These are phyloP conservation scores for Episyrphus balteatus DNA, from an alignment of 1,140 invertebrate species.

Conservation along the genomic window DNA sequence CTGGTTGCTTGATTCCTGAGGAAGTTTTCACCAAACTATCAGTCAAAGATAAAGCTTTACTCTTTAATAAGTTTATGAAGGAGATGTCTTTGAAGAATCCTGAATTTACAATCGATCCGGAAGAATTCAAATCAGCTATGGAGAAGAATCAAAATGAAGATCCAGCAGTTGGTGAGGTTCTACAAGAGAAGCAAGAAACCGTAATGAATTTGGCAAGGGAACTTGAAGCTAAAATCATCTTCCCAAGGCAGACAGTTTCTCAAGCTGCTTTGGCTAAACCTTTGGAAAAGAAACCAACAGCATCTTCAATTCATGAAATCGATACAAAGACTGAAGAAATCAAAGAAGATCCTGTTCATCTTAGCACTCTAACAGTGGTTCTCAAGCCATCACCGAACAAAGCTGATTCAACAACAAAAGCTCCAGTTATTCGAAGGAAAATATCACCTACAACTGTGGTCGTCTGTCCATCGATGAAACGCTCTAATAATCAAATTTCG, in stretches of 20 bases:
- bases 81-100: slow-evolving; percentile 28
- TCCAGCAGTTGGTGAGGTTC: slow-evolving; percentile 21
- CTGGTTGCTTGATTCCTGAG: slow-evolving; percentile 24
- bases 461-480: slow-evolving; percentile 11
- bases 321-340: not conserved
- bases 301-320: not conserved
- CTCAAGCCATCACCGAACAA: slow-evolving; percentile 16
- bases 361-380: slow-evolving; percentile 27
- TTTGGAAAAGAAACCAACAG: not conserved
- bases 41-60: slow-evolving; percentile 27
- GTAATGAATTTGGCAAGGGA: slow-evolving; percentile 23
- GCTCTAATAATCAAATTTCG: slow-evolving; percentile 22
- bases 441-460: not conserved
- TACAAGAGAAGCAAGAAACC: slow-evolving; percentile 21
- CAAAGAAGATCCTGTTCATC: slow-evolving; percentile 10
- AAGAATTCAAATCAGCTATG: slow-evolving; percentile 3
- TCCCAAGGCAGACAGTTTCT: slow-evolving; percentile 1
- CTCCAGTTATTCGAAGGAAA: slow-evolving; percentile 1
- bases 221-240: slow-evolving; percentile 23
- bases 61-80: slow-evolving; percentile 28
- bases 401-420: not conserved
- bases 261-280: not conserved
- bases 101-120: slow-evolving; percentile 22
- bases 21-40: slow-evolving; percentile 28
- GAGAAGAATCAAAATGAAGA: slow-evolving; percentile 21